Conservation (phyloP, 2,113 vertebrate species). For the Zosterops hypoxanthus region DNA sequence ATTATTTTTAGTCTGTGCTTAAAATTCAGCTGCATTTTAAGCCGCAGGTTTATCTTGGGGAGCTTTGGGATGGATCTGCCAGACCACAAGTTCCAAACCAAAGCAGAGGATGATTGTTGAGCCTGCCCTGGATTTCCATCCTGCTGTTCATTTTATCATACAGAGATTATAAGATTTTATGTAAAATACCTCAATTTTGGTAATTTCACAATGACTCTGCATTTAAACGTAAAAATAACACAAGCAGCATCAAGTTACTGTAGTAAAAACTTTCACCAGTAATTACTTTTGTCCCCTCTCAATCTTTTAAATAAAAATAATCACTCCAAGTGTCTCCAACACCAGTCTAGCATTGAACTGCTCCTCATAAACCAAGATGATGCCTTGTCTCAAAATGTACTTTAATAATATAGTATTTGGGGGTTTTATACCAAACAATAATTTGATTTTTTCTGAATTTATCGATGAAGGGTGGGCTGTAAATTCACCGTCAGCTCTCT, state of each 20-base stretch:
- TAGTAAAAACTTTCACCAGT: not conserved
- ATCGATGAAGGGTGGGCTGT: not conserved
- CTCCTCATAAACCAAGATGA: constrained; percentile 14
- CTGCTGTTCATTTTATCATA: not conserved
- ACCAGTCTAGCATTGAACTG: not conserved
- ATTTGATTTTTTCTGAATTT: constrained; percentile 33
- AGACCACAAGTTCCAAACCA: not conserved
- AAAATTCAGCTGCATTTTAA: not conserved
- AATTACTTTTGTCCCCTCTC: not conserved
- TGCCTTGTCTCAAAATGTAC: not conserved
- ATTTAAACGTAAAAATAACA: not conserved
- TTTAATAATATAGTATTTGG: constrained; percentile 35
- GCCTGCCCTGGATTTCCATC: not conserved
- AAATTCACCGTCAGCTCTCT: constrained; percentile 26
- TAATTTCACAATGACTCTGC: not conserved
- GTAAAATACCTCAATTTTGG: not conserved
- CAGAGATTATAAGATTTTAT: not conserved
- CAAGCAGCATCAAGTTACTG: not conserved
- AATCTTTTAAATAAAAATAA: not conserved
- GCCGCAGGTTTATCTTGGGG: not conserved
- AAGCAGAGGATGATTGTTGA: not conserved
- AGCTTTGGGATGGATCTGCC: not conserved
- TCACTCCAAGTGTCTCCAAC: not conserved
- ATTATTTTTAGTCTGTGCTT: not conserved
- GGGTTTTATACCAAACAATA: not conserved